Evolutionary conservation across 2,888 invertebrate species (phyloP), one percentile per base, ranked within the genome.

Genomic region (Antitype chi): DNA sequence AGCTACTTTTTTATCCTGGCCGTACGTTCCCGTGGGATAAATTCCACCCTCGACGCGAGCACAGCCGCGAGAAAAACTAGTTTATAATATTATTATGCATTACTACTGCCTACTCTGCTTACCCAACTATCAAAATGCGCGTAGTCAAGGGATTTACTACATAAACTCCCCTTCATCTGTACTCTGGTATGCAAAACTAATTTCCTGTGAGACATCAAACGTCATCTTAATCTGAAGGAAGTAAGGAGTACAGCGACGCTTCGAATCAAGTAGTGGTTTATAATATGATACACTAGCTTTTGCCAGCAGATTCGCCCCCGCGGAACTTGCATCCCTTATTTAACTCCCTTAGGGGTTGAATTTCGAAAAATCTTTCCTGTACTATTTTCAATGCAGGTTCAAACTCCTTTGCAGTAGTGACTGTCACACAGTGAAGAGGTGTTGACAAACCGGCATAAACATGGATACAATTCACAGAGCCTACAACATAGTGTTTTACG

Each of bases 401-500:
- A 60, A 67, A 66, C 17, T 38, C 53, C 57, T 60, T 47, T 32
- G 1, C 64, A 81, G 73, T 80, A 47, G 59, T 23, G 55, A 75
- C 57, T 47, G 59, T 55, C 32, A n/a, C 11, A n/a, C 67, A 43
- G 86, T 77, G 75, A 43, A 70, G 84, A 84, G 69, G 77, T 82
- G 78, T 73, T 57, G 53, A 47, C 60, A 11, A 15, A 47, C 17
- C 4, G 62, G 8, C 32, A 13, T n/a, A 59, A 87, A 89, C 70
- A 96, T 96, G 96, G 95, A 95, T 68, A 79, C 76, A 8, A 87
- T 94, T 43, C 80, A 78, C 66, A 86, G 88, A 84, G 89, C 89
- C 43, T 96, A 97, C 89, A 86, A 95, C 81, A 85, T 87, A 28
- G 85, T 96, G 38, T 95, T 97, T 86, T 93, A 94, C 85, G 95